Conservation (phyloP, 2,113 vertebrate species). For the Tachysurus vachellii region DNA sequence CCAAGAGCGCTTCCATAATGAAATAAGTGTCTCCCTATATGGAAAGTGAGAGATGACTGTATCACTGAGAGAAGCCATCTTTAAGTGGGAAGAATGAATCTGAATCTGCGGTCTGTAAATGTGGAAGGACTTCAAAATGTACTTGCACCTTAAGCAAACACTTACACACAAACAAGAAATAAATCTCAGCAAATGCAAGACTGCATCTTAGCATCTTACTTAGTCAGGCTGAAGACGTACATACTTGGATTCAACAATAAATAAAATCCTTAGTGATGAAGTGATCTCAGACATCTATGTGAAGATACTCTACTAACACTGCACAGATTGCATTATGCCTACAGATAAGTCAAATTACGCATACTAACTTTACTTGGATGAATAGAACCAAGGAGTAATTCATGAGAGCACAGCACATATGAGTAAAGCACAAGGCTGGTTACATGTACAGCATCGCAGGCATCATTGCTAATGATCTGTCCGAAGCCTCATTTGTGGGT, state of each 20-base stretch:
- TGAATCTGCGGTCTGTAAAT: not conserved
- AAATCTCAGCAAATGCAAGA: not conserved
- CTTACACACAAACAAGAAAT: not conserved
- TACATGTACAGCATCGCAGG: not conserved
- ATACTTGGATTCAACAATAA: not conserved
- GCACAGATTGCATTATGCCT: not conserved
- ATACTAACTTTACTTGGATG: not conserved
- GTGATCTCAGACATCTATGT: not conserved
- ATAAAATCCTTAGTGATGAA: not conserved
- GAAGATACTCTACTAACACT: not conserved
- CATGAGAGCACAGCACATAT: not conserved
- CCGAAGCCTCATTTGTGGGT: not conserved
- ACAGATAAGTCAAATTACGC: not conserved
- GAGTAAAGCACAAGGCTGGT: not conserved
- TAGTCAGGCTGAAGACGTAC: not conserved
- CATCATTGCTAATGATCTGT: not conserved
- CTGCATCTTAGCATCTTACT: not conserved
- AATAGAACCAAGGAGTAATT: not conserved
- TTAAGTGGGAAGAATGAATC: constrained; percentile 8
- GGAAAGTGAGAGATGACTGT: not conserved
- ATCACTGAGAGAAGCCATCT: not conserved
- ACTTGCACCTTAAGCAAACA: not conserved
- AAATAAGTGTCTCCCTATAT: not conserved
- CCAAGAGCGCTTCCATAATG: constrained; percentile 56
- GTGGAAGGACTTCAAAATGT: constrained; percentile 2